Conservation (phyloP, 2,888 invertebrate genomes). For the Tortricodes alternella region DNA sequence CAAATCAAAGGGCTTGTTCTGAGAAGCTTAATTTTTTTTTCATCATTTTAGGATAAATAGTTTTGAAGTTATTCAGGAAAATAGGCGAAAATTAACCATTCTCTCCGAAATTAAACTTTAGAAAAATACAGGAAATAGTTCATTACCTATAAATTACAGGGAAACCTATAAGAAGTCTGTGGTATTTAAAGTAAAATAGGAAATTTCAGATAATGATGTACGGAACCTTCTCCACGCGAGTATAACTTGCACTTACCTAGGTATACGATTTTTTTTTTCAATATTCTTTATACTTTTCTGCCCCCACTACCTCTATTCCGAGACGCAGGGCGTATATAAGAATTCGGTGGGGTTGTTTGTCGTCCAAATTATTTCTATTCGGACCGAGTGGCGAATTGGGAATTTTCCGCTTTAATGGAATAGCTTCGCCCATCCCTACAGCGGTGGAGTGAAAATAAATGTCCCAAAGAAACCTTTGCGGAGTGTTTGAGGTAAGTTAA, state of each 20-base stretch:
- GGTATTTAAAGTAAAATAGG: too few relatives aligned
- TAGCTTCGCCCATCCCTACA: not conserved
- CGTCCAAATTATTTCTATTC: slow-evolving; percentile 26
- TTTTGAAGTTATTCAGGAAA: too few relatives aligned
- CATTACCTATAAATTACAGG: too few relatives aligned
- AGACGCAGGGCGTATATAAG: slow-evolving; percentile 4
- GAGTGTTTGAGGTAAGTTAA: slow-evolving; percentile 18
- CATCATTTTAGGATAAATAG: too few relatives aligned
- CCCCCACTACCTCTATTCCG: not conserved
- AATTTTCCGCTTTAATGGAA: slow-evolving; percentile 19
- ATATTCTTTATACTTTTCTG: not conserved
- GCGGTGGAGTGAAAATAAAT: slow-evolving; percentile 5
- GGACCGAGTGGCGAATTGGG: slow-evolving; percentile 19
- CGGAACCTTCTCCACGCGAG: too few relatives aligned
- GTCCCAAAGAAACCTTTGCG: slow-evolving; percentile 12
- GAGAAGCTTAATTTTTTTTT: too few relatives aligned
- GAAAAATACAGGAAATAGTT: not conserved
- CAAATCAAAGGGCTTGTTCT: too few relatives aligned
- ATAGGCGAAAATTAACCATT: too few relatives aligned
- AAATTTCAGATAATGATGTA: too few relatives aligned
- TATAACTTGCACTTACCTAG: too few relatives aligned
- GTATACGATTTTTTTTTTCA: not conserved
- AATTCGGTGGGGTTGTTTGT: slow-evolving; percentile 26
- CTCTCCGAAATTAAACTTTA: not conserved
- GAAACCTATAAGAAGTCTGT: too few relatives aligned